Percentiles rank a stretch among this genome's conserved stretches.
Conservation (phyloP, 30 jellyfish, hydroid and myxozoan genomes). For the Hydra vulgaris region DNA sequence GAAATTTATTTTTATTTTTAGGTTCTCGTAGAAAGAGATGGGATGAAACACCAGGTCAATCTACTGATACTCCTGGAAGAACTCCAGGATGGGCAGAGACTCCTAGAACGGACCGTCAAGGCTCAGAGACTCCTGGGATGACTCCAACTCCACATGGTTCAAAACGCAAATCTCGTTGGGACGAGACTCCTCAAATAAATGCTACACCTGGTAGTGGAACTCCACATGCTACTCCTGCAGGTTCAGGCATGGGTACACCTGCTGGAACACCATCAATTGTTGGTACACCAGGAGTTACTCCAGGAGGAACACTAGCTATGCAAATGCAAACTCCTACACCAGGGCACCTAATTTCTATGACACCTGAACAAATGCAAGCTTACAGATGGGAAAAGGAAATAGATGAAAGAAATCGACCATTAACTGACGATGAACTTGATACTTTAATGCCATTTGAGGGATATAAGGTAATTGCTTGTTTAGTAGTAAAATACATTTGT, state of each 20-base stretch:
- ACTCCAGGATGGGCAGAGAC: slow-evolving; percentile 99
- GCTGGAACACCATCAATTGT: slow-evolving; percentile 44
- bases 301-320: slow-evolving; percentile 97
- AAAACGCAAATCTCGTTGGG: slow-evolving; percentile 95
- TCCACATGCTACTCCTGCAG: slow-evolving; percentile 64
- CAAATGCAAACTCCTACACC: slow-evolving; percentile 99
- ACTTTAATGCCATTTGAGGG: slow-evolving; percentile 99
- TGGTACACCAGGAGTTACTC: slow-evolving; percentile 84
- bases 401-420: slow-evolving; percentile 95
- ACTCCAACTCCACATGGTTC: slow-evolving; percentile 99
- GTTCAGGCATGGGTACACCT: slow-evolving; percentile 67
- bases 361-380: slow-evolving; percentile 98
- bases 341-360: slow-evolving; percentile 92
- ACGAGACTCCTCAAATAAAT: slow-evolving; percentile 88
- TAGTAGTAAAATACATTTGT: background rate
- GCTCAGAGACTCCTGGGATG: slow-evolving; percentile 99
- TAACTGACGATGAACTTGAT: slow-evolving; percentile 89
- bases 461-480: slow-evolving; percentile 59
- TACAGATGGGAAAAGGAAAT: slow-evolving; percentile 97
- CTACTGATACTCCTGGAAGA: slow-evolving; percentile 96
- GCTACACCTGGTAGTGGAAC: slow-evolving; percentile 88
- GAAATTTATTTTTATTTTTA: background rate
- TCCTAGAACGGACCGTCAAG: slow-evolving; percentile 89
- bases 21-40: slow-evolving; percentile 90
- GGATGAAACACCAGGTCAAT: slow-evolving; percentile 96